Conservation (phyloP, 2,797 vertebrate species). For the Smutsia gigantea region DNA sequence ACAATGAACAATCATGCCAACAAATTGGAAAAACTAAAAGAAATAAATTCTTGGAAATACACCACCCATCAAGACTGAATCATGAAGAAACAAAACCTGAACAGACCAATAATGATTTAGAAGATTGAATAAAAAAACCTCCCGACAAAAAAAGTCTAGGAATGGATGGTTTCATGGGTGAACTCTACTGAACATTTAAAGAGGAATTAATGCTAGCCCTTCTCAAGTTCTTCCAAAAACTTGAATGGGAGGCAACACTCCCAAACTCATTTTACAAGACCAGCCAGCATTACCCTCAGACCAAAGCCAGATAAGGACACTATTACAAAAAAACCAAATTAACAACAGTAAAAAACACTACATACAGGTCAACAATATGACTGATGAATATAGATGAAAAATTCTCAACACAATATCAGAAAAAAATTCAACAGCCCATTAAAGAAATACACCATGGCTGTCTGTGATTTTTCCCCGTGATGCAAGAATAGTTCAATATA, state of each 20-base stretch:
- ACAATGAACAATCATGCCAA: background rate
- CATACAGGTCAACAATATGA: background rate
- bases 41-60: background rate
- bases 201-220: background rate
- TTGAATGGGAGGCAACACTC: background rate
- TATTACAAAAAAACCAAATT: background rate
- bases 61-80: background rate
- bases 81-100: background rate
- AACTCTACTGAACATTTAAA: background rate
- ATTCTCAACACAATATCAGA: background rate
- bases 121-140: background rate
- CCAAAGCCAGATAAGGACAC: background rate
- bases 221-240: background rate
- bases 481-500: background rate
- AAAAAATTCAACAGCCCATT: background rate
- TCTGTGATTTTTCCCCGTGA: background rate
- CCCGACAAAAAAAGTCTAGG: background rate
- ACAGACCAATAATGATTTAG: background rate
- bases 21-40: background rate
- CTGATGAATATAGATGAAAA: background rate
- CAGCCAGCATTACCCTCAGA: background rate
- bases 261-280: background rate
- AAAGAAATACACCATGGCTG: background rate
- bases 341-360: background rate
- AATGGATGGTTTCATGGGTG: background rate